phyloP scores from a whole-genome alignment of 2,797 vertebrate species.

The Acanthurus tractus region DNA sequence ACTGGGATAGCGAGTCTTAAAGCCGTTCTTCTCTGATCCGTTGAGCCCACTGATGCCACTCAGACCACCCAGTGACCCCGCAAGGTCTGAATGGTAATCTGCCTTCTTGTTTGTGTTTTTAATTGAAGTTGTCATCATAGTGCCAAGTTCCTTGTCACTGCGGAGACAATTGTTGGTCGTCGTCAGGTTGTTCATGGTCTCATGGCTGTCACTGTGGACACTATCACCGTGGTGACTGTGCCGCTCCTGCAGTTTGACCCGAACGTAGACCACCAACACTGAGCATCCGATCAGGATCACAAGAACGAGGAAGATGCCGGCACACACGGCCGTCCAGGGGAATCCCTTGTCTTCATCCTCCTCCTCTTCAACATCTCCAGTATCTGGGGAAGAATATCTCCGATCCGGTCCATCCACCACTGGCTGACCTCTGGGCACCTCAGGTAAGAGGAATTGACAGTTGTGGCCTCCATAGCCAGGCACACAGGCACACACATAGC shows the following conservation, averaged over 20 bases:
- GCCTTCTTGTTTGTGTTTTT: slow-evolving; percentile 99
- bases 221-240: slow-evolving; percentile 85
- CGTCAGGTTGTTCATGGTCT: slow-evolving; percentile 98
- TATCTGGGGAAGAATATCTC: slow-evolving; percentile 76
- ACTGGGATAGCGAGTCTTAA: slow-evolving; percentile 91
- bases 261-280: slow-evolving; percentile 90
- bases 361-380: slow-evolving; percentile 75
- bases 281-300: slow-evolving; percentile 93
- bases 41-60: slow-evolving; percentile 76
- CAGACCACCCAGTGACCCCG: slow-evolving; percentile 77
- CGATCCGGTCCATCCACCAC: slow-evolving; percentile 79
- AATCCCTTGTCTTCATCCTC: slow-evolving; percentile 86
- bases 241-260: slow-evolving; percentile 91
- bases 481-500: slow-evolving; percentile 94
- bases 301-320: slow-evolving; percentile 94
- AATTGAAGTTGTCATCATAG: slow-evolving; percentile 92
- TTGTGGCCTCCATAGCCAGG: slow-evolving; percentile 94
- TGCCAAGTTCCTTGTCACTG: slow-evolving; percentile 92
- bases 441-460: slow-evolving; percentile 95
- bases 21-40: slow-evolving; percentile 90
- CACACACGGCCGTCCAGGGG: slow-evolving; percentile 95
- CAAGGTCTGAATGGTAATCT: slow-evolving; percentile 91
- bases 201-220: slow-evolving; percentile 88
- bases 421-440: slow-evolving; percentile 81
- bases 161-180: slow-evolving; percentile 92